Percentiles rank a stretch among this genome's conserved stretches.
Evolutionary conservation across 2,113 vertebrate species (phyloP).

Genomic region (Talpa occidentalis): DNA sequence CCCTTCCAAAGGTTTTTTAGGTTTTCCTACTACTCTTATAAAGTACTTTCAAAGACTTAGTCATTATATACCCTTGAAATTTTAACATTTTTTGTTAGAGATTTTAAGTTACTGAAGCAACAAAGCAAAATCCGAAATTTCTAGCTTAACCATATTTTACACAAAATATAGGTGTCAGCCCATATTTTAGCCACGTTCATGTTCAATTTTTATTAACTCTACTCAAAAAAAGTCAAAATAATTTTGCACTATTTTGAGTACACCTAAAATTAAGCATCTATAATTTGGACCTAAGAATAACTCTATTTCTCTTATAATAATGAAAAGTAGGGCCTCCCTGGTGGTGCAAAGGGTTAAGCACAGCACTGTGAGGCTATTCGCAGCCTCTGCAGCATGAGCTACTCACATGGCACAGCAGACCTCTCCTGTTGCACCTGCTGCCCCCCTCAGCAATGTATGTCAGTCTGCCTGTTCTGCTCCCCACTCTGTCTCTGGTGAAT

Average conservation of each 20-base stretch:
- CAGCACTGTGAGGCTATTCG: too few species aligned
- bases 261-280: neutral
- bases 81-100: neutral
- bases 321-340: too few species aligned
- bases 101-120: neutral
- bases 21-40: constrained; percentile 15
- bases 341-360: too few species aligned
- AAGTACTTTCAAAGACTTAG: neutral
- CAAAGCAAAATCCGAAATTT: neutral
- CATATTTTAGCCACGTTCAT: neutral
- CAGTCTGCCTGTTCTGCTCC: too few species aligned
- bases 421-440: too few species aligned
- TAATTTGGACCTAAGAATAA: constrained; percentile 25
- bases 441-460: too few species aligned
- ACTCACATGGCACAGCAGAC: too few species aligned
- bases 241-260: neutral
- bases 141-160: neutral
- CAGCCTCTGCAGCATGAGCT: too few species aligned
- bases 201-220: constrained; percentile 14
- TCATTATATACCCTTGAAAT: neutral
- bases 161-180: constrained; percentile 13
- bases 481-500: too few species aligned
- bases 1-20: neutral
- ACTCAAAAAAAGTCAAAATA: constrained; percentile 21
- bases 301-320: neutral